Evolutionary conservation across 2,888 invertebrate species (phyloP).

Genomic region (Stomorhina lunata): DNA sequence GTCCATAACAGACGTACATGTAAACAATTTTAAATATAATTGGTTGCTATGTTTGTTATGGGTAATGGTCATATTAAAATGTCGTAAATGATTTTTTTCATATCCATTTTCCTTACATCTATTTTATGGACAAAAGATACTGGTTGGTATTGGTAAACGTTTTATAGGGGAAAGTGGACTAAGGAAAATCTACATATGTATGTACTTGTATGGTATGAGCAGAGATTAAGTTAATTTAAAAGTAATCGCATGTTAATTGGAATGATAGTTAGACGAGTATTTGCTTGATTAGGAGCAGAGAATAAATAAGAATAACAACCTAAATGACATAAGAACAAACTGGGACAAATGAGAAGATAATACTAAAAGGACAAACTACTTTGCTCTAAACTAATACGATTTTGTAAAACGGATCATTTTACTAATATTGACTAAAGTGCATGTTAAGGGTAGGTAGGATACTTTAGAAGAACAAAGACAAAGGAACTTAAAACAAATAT

Average conservation of each 20-base stretch:
- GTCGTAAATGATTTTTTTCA: not conserved
- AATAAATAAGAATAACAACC: no score
- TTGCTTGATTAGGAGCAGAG: not conserved
- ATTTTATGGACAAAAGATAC: no score
- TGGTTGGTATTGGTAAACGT: not conserved
- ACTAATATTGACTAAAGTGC: slow-evolving; percentile 17
- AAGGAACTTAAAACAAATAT: not conserved
- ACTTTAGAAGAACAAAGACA: not conserved
- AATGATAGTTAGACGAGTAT: slow-evolving; percentile 6
- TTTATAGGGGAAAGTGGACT: not conserved
- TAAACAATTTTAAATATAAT: slow-evolving; percentile 18
- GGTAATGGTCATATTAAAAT: slow-evolving; percentile 8
- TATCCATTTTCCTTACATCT: not conserved
- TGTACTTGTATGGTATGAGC: not conserved
- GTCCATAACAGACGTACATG: not conserved
- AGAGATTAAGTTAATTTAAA: slow-evolving; percentile 53
- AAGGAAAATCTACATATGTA: not conserved
- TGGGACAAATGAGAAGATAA: not conserved
- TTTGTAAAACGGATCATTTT: slow-evolving; percentile 46
- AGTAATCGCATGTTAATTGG: slow-evolving; percentile 61
- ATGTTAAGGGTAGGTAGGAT: not conserved
- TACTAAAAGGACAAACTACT: slow-evolving; percentile 16
- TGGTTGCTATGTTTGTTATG: not conserved
- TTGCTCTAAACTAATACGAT: slow-evolving; percentile 57
- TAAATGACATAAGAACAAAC: not conserved